Evolutionary conservation across 2,888 invertebrate species (phyloP), one percentile per base, ranked within the genome.

Genomic region (Drosophila meridiana): DNA sequence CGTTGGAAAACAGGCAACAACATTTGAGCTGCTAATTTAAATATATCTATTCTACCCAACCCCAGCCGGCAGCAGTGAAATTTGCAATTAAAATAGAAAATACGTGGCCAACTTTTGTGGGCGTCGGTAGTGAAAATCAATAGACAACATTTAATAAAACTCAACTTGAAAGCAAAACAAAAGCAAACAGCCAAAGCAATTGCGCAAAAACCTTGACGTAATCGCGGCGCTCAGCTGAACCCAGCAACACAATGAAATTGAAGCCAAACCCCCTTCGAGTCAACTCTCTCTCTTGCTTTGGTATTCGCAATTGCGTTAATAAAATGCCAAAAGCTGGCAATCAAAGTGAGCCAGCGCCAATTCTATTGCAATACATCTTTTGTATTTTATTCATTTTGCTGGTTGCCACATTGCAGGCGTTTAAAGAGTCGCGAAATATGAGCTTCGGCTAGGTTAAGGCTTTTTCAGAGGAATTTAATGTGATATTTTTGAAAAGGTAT

Each of bases 101-200:
- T 13, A 80, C 69, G 66, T 67, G 63, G 73, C 66, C 74, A 68
- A 79, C 69, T 81, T 87, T 76, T 71, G 70, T 73, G 80, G 79
- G 79, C 79, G 77, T 53, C 55, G 32, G 58, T 57, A 71, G 59
- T 61, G 66, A 75, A 81, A 76, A 81, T 85, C 84, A 87, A 87
- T 83, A 72, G 82, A 82, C 50, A 73, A 71, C 83, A 69, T 83
- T 85, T 85, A 85, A 85, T 85, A 83, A 86, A 85, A 83, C 71
- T 68, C 75, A 77, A 76, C 70, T 59, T 47, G 63, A 65, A 36
- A 50, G 73, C 47, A 47, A 58, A 69, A 64, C 64, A 63, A 58
- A 42, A 58, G 58, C 61, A 45, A 50, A 70, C 56, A 47, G 63
- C 28, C 32, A 57, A 77, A 67, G 62, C 58, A 78, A 80, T 69